Conservation (phyloP, 1,140 invertebrate species). For the Cepaea nemoralis region DNA sequence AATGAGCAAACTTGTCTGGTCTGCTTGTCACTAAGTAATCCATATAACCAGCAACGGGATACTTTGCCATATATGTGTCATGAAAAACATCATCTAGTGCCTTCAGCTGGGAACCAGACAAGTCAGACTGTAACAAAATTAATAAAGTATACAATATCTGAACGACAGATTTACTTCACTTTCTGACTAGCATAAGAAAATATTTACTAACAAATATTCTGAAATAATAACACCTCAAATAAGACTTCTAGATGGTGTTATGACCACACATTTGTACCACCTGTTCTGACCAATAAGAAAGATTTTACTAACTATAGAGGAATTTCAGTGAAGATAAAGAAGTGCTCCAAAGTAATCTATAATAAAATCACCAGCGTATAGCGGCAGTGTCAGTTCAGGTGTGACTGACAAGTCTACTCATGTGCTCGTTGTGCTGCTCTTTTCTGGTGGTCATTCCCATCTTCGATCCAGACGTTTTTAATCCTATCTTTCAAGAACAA, state of each 20-base stretch:
- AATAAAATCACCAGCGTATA: no score
- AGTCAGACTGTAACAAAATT: constrained; percentile 56
- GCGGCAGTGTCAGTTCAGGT: no score
- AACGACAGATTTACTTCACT: no score
- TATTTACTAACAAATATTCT: neutral
- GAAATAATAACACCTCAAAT: neutral
- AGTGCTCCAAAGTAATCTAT: no score
- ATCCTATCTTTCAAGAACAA: no score
- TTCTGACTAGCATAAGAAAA: neutral
- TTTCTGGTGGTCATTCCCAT: no score
- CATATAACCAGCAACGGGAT: constrained; percentile 70
- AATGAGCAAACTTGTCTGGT: constrained; percentile 48
- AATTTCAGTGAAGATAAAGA: no score
- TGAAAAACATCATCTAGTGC: constrained; percentile 63
- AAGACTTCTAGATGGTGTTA: neutral
- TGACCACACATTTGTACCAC: neutral
- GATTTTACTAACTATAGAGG: no score
- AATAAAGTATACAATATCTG: neutral
- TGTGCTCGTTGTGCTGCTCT: no score
- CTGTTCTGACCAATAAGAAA: no score
- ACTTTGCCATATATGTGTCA: constrained; percentile 65
- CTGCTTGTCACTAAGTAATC: constrained; percentile 59
- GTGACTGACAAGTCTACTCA: no score
- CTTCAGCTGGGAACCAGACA: constrained; percentile 58
- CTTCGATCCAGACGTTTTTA: no score